Evolutionary conservation across 2,888 invertebrate genomes (phyloP).

Genomic region (Dryadula phaetusa): DNA sequence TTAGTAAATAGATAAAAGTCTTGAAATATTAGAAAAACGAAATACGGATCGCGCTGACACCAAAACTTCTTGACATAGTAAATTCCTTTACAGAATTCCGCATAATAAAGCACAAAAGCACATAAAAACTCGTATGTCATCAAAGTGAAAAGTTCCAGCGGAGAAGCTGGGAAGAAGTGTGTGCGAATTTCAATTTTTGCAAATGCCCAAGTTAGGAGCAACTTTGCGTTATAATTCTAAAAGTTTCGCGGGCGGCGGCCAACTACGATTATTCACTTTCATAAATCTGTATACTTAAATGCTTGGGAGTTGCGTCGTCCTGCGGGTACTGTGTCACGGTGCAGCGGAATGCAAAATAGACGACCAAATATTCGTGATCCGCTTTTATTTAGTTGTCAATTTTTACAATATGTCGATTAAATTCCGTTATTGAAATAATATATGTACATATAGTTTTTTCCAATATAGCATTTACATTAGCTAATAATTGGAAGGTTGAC

Average conservation of each 20-base stretch:
- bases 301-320: not conserved
- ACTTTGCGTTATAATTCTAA: conserved; percentile 26
- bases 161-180: not conserved
- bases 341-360: not conserved
- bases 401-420: too few relatives aligned
- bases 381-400: not conserved
- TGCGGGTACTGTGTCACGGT: not conserved
- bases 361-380: not conserved
- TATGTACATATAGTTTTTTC: too few relatives aligned
- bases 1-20: too few relatives aligned
- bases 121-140: conserved; percentile 5
- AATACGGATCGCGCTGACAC: not conserved
- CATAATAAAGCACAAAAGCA: not conserved
- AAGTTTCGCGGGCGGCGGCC: conserved; percentile 26
- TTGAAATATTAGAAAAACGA: too few relatives aligned
- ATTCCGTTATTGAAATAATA: too few relatives aligned
- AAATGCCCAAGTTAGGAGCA: conserved; percentile 27
- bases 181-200: conserved; percentile 30
- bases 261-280: conserved; percentile 30
- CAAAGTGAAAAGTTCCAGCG: conserved; percentile 20
- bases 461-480: too few relatives aligned
- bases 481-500: too few relatives aligned
- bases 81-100: not conserved
- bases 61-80: not conserved
- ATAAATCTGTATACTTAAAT: conserved; percentile 23